phyloP scores from a whole-genome alignment of 2,888 invertebrate species.

The Protodeltote pygarga region DNA sequence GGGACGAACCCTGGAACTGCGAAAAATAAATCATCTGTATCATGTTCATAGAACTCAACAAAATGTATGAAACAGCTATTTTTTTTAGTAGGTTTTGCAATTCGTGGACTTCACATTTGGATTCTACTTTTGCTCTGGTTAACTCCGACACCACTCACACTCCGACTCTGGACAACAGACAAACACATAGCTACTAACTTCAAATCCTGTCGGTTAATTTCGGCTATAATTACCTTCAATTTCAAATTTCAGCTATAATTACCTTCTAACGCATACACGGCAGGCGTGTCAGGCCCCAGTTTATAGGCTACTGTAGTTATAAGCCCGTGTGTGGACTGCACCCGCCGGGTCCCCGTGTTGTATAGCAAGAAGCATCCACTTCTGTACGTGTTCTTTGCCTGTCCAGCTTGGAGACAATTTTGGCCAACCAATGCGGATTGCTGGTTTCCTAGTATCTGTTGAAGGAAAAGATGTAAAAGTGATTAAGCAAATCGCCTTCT shows the following conservation, averaged over 20 bases:
- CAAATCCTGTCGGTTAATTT: too few species aligned
- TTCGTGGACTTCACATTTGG: too few species aligned
- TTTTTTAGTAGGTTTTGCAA: too few species aligned
- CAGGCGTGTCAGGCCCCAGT: constrained; percentile 92
- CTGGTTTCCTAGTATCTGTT: constrained; percentile 97
- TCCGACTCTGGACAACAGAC: too few species aligned
- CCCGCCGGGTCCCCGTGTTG: constrained; percentile 95
- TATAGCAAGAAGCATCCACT: constrained; percentile 98
- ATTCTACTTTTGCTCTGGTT: too few species aligned
- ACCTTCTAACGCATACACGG: constrained; percentile 98
- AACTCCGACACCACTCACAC: too few species aligned
- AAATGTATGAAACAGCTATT: too few species aligned
- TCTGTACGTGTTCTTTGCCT: constrained; percentile 97
- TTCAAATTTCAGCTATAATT: too few species aligned
- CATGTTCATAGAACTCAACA: too few species aligned
- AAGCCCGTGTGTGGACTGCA: constrained; percentile 95
- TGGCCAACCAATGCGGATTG: constrained; percentile 97
- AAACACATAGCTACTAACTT: too few species aligned
- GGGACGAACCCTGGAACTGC: too few species aligned
- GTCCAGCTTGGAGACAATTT: constrained; percentile 94
- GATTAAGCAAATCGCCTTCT: not conserved
- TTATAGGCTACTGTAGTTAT: constrained; percentile 97
- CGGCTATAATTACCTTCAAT: not conserved
- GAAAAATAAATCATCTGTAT: too few species aligned
- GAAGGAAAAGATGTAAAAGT: not conserved